Conservation (phyloP, 2,797 vertebrate genomes). For the Echiichthys vipera region DNA sequence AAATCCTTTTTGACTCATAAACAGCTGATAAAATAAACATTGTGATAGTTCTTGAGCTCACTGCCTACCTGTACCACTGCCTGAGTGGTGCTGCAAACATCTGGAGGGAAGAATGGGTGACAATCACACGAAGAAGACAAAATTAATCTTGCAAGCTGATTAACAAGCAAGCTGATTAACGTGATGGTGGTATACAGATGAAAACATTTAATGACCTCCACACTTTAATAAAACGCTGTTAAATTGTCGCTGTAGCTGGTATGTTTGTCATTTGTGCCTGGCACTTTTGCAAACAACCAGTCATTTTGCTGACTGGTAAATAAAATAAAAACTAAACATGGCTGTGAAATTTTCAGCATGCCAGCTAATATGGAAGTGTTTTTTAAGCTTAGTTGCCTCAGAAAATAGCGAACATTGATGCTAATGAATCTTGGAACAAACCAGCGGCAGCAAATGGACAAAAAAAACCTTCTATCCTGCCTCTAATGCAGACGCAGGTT, state of each 20-base stretch:
- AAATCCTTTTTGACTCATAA: constrained; percentile 39
- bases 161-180: constrained; percentile 14
- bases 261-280: constrained; percentile 22
- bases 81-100: constrained; percentile 69
- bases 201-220: constrained; percentile 8
- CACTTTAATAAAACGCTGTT: constrained; percentile 32
- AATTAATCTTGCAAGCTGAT: too few species aligned
- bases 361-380: constrained; percentile 11
- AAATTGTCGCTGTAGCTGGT: constrained; percentile 14
- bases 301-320: constrained; percentile 7
- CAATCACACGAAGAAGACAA: constrained; percentile 58
- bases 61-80: constrained; percentile 72
- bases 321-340: neutral
- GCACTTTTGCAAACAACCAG: constrained; percentile 26
- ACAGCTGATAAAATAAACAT: constrained; percentile 44
- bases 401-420: constrained; percentile 2
- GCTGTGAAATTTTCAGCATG: constrained; percentile 39
- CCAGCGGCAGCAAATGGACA: constrained; percentile 15
- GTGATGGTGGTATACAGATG: constrained; percentile 1
- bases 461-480: neutral
- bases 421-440: constrained; percentile 17
- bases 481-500: constrained; percentile 5
- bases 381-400: constrained; percentile 41
- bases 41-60: constrained; percentile 59
- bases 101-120: constrained; percentile 51